These are phyloP conservation scores for Polypedilum vanderplanki DNA, from an alignment of 1,140 invertebrate genomes.

Conservation along the genomic window DNA sequence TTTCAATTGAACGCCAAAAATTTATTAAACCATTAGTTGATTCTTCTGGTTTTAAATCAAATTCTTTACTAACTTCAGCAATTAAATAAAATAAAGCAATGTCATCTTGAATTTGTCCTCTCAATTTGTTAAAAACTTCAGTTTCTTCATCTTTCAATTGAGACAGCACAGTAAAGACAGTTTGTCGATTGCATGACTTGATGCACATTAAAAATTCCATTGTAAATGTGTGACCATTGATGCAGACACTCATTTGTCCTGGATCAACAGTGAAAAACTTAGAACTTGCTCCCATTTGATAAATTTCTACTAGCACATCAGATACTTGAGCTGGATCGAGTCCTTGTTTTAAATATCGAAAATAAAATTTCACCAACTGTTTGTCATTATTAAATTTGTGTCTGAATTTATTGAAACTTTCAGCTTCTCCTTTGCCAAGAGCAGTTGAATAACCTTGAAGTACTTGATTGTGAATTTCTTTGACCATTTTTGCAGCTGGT, in stretches of 20 bases:
- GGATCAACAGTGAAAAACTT: neutral
- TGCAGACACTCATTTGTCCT: neutral
- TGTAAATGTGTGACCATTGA: conserved; percentile 6
- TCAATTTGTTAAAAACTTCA: conserved; percentile 5
- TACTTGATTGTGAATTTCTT: conserved; percentile 26
- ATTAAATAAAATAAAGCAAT: conserved; percentile 22
- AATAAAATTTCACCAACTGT: conserved; percentile 20
- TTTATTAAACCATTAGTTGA: neutral
- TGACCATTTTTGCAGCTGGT: conserved; percentile 7
- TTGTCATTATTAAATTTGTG: conserved; percentile 10
- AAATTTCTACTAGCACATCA: conserved; percentile 8
- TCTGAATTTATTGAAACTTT: conserved; percentile 21
- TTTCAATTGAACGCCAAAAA: neutral
- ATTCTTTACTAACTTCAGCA: neutral
- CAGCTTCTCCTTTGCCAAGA: neutral
- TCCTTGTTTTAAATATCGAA: conserved; percentile 11
- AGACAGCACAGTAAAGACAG: neutral
- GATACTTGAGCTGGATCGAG: conserved; percentile 20
- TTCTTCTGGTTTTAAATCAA: neutral
- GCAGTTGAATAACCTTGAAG: neutral
- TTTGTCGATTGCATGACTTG: conserved; percentile 1
- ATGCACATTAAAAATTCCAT: conserved; percentile 10
- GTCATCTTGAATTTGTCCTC: conserved; percentile 8
- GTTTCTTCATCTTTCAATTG: neutral
- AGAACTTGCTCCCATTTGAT: conserved; percentile 13